Conservation (phyloP, 2,797 vertebrate species). For the Podarcis lilfordi region DNA sequence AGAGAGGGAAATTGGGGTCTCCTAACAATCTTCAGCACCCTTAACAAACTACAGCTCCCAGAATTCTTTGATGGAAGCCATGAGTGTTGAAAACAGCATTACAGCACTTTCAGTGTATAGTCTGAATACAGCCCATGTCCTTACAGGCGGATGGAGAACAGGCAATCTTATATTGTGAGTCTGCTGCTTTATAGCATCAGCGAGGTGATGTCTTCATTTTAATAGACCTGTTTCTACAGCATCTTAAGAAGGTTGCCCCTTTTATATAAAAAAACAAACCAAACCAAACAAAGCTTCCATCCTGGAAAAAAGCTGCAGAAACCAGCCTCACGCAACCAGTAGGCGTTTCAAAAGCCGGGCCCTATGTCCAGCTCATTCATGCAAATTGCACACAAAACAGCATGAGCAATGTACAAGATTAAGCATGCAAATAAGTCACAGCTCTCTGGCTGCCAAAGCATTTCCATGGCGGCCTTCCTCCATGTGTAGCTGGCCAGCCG, state of each 20-base stretch:
- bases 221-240: not conserved
- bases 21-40: too few species aligned
- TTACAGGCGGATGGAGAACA: not conserved
- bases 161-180: not conserved
- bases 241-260: not conserved
- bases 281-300: not conserved
- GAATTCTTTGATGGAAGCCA: too few species aligned
- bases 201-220: not conserved
- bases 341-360: not conserved
- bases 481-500: too few species aligned
- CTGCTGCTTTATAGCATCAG: not conserved
- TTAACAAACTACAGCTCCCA: too few species aligned
- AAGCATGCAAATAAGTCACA: constrained; percentile 23
- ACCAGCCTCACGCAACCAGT: not conserved
- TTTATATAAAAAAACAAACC: too few species aligned
- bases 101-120: too few species aligned
- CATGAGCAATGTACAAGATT: not conserved
- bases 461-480: constrained; percentile 16
- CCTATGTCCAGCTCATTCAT: not conserved
- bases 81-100: too few species aligned
- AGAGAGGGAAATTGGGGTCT: too few species aligned
- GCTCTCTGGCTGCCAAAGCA: not conserved
- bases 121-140: too few species aligned
- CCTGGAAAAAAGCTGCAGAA: not conserved
- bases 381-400: constrained; percentile 25